Conservation (phyloP, 2,888 invertebrate genomes). For the Euplexia lucipara region DNA sequence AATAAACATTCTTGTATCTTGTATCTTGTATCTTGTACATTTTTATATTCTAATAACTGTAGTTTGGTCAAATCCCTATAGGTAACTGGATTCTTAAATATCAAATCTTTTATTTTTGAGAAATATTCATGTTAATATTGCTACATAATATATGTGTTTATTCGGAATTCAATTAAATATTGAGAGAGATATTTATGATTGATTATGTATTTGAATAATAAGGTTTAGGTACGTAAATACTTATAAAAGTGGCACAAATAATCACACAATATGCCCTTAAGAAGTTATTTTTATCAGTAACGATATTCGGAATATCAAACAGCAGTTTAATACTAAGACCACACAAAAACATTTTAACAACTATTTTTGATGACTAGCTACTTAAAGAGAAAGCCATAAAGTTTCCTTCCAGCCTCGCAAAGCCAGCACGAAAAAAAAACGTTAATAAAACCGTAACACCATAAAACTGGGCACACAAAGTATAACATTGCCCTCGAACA, state of each 20-base stretch:
- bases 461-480: conserved; percentile 47
- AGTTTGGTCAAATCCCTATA: no score
- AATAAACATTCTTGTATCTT: no score
- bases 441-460: conserved; percentile 48
- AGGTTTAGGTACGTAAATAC: no score
- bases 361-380: conserved; percentile 47
- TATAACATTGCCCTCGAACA: conserved; percentile 46
- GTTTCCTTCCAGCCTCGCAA: conserved; percentile 15
- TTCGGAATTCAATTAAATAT: no score
- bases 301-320: background rate
- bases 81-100: no score
- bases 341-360: conserved; percentile 34
- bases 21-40: no score
- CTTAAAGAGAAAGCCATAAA: conserved; percentile 40
- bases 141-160: no score
- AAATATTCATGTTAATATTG: no score
- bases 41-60: no score
- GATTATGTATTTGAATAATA: no score
- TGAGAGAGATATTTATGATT: no score
- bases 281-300: background rate
- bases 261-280: background rate
- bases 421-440: conserved; percentile 30
- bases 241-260: background rate
- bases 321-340: conserved; percentile 6
- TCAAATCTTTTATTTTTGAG: no score